These are phyloP conservation scores for Lasiommata megera DNA, from an alignment of 2,888 invertebrate genomes.

Conservation along the genomic window DNA sequence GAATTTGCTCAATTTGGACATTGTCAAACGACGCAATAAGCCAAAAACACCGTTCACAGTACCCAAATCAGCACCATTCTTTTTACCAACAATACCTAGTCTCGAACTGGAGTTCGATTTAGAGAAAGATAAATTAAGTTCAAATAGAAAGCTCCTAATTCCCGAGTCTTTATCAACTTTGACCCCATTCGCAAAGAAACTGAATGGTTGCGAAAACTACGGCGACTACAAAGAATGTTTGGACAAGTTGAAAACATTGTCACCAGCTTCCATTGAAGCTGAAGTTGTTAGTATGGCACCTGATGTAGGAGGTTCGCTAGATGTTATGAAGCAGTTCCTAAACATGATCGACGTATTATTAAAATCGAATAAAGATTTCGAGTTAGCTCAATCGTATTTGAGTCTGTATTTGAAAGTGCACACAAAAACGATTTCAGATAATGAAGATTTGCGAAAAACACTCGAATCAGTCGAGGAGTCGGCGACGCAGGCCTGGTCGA, in stretches of 20 bases:
- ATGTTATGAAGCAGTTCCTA: conserved; percentile 89
- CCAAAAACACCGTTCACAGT: conserved; percentile 91
- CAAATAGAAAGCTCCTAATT: conserved; percentile 76
- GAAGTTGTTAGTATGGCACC: conserved; percentile 91
- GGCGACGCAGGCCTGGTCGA: conserved; percentile 84
- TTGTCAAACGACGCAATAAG: conserved; percentile 93
- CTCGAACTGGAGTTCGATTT: conserved; percentile 91
- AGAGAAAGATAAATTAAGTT: conserved; percentile 61
- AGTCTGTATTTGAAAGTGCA: conserved; percentile 93
- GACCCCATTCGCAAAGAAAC: conserved; percentile 85
- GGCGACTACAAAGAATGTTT: conserved; percentile 81
- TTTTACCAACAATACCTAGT: conserved; percentile 94
- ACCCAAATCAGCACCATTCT: conserved; percentile 96
- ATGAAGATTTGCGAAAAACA: conserved; percentile 75
- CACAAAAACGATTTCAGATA: conserved; percentile 81
- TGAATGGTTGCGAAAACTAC: conserved; percentile 74
- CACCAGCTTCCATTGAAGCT: conserved; percentile 92
- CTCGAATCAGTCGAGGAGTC: conserved; percentile 81
- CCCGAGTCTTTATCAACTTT: conserved; percentile 84
- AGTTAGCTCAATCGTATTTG: conserved; percentile 94
- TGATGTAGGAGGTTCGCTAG: conserved; percentile 85
- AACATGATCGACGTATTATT: conserved; percentile 87
- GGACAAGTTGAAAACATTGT: conserved; percentile 83
- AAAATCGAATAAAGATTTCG: conserved; percentile 90
- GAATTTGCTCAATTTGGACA: conserved; percentile 91